phyloP scores from a whole-genome alignment of 2,888 invertebrate genomes.

The Nematopogon swammerdamellus region DNA sequence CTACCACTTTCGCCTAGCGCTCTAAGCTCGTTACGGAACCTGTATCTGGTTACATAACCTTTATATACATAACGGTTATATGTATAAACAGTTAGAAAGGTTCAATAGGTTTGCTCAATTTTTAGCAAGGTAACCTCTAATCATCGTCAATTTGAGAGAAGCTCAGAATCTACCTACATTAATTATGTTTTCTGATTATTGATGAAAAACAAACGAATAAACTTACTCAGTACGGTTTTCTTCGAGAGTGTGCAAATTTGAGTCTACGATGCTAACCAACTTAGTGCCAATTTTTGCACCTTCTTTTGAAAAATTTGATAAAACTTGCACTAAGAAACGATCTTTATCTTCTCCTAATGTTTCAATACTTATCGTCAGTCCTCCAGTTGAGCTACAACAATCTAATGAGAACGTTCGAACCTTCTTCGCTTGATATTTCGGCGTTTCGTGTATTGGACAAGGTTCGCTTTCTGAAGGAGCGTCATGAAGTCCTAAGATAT shows the following conservation, averaged over 20 bases:
- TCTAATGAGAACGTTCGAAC: conserved; percentile 34
- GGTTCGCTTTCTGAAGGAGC: conserved; percentile 15
- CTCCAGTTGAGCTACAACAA: conserved; percentile 47
- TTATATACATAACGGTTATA: too few species aligned
- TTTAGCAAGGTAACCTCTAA: too few species aligned
- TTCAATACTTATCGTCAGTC: conserved; percentile 43
- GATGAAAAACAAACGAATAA: too few species aligned
- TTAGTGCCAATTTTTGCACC: conserved; percentile 57
- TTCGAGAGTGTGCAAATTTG: conserved; percentile 61
- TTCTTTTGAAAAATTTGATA: conserved; percentile 56
- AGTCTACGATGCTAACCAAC: conserved; percentile 57
- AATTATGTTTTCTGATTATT: too few species aligned
- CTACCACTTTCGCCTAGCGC: too few species aligned
- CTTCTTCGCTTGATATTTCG: conserved; percentile 26
- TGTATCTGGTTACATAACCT: too few species aligned
- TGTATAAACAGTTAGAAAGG: too few species aligned
- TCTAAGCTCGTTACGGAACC: too few species aligned
- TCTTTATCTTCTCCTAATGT: conserved; percentile 38
- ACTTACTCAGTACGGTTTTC: conserved; percentile 59
- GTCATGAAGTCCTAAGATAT: conserved; percentile 29
- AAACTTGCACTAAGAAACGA: conserved; percentile 59
- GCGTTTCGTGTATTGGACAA: conserved; percentile 23
- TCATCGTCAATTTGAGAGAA: too few species aligned
- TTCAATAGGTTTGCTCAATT: too few species aligned
- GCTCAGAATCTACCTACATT: too few species aligned